These are phyloP conservation scores for Aradophagus sp. DNA, from an alignment of 1,140 invertebrate species.

Conservation along the genomic window DNA sequence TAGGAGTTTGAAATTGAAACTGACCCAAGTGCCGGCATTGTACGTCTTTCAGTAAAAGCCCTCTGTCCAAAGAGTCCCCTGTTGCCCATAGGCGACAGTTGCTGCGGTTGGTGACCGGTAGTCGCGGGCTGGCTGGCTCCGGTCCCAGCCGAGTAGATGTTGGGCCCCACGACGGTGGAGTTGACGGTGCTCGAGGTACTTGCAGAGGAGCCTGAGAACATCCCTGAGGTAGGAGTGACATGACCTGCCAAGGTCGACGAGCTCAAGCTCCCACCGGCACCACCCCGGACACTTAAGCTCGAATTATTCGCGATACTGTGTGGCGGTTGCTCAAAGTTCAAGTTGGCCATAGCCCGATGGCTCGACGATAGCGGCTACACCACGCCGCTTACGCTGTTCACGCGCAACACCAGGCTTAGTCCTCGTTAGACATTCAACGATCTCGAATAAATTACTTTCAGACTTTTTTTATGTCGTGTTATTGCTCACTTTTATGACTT, in stretches of 20 bases:
- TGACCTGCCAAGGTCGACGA: constrained; percentile 80
- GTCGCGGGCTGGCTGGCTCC: constrained; percentile 61
- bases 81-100: constrained; percentile 80
- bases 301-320: constrained; percentile 81
- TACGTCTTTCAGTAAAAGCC: constrained; percentile 84
- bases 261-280: constrained; percentile 76
- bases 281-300: constrained; percentile 78
- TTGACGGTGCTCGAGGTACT: constrained; percentile 69
- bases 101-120: constrained; percentile 73
- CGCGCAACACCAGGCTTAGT: constrained; percentile 4
- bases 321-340: constrained; percentile 87
- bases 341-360: constrained; percentile 84
- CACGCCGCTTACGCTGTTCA: constrained; percentile 13
- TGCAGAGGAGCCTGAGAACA: constrained; percentile 77
- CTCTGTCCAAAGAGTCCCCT: constrained; percentile 83
- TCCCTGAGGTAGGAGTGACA: constrained; percentile 82
- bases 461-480: too few relatives aligned
- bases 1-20: too few relatives aligned
- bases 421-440: constrained; percentile 3
- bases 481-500: too few relatives aligned
- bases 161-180: constrained; percentile 68
- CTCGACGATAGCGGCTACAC: too few relatives aligned
- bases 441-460: too few relatives aligned
- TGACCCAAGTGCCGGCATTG: constrained; percentile 82
- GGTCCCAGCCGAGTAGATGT: constrained; percentile 67